A percentile compares a stretch with the other conserved stretches of the same genome.
Evolutionary conservation across 2,797 vertebrate genomes (phyloP).

Genomic region (Semaprochilodus insignis): DNA sequence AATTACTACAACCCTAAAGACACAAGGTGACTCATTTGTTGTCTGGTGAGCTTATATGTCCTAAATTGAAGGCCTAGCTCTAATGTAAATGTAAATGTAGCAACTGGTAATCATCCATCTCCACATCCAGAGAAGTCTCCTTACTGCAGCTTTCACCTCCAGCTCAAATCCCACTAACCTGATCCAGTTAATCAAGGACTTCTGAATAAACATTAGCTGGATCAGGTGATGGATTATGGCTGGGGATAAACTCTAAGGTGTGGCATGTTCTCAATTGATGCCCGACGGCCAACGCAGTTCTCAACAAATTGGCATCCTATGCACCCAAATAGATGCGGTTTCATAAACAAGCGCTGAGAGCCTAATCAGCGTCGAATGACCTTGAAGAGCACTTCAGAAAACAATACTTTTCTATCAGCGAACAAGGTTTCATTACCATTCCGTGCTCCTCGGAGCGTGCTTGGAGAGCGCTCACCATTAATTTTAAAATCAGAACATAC

Average conservation of each 20-base stretch:
- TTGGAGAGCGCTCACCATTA: constrained; percentile 61
- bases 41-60: no score
- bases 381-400: constrained; percentile 21
- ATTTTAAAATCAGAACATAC: constrained; percentile 67
- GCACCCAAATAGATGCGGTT: neutral
- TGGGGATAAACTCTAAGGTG: neutral
- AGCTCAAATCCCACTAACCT: neutral
- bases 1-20: no score
- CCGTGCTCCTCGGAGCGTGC: constrained; percentile 51
- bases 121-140: neutral
- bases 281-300: neutral
- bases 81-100: neutral
- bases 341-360: neutral
- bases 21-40: no score
- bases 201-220: neutral
- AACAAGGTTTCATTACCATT: neutral
- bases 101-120: neutral
- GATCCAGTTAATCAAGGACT: constrained; percentile 1
- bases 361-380: constrained; percentile 5
- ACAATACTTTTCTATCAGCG: neutral
- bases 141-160: neutral
- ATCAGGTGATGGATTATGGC: neutral
- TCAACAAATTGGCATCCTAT: neutral
- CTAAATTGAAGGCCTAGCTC: no score
- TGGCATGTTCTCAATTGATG: neutral